phyloP scores from a whole-genome alignment of 2,113 vertebrate species.

The Amphiprion percula region DNA sequence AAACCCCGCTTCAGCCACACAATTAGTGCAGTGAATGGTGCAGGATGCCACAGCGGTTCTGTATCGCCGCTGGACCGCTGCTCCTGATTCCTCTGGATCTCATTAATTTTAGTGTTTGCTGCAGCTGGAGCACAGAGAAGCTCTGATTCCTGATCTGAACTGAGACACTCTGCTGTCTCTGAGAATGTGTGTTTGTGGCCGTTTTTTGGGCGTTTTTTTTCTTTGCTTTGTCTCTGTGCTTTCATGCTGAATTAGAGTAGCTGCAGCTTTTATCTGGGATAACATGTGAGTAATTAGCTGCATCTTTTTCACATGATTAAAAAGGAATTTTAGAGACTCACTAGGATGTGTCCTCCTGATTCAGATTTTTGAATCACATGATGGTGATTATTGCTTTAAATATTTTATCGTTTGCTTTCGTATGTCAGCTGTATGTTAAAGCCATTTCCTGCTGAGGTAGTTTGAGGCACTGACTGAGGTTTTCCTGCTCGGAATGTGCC shows the following conservation, averaged over 20 bases:
- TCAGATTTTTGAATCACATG: background rate
- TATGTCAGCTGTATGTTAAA: background rate
- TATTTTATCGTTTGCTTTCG: background rate
- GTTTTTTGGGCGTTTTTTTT: background rate
- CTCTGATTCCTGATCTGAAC: conserved; percentile 22
- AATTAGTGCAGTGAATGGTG: conserved; percentile 22
- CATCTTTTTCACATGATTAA: conserved; percentile 21
- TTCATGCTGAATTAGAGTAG: conserved; percentile 17
- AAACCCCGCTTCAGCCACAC: conserved; percentile 31
- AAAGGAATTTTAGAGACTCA: background rate
- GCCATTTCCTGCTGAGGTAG: background rate
- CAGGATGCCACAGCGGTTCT: conserved; percentile 33
- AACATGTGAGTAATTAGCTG: conserved; percentile 12
- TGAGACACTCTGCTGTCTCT: background rate
- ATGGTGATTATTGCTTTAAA: background rate
- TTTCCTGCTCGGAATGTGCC: conserved; percentile 9
- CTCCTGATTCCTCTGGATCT: conserved; percentile 10
- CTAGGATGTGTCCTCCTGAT: background rate
- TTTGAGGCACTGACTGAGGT: background rate
- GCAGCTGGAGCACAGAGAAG: conserved; percentile 34
- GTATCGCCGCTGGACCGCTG: background rate
- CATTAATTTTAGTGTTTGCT: conserved; percentile 6
- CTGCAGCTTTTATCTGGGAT: conserved; percentile 22
- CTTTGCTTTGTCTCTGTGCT: background rate
- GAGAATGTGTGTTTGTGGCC: background rate